These are phyloP conservation scores for Phorcus lineatus DNA, from an alignment of 2,888 invertebrate species.

Conservation along the genomic window DNA sequence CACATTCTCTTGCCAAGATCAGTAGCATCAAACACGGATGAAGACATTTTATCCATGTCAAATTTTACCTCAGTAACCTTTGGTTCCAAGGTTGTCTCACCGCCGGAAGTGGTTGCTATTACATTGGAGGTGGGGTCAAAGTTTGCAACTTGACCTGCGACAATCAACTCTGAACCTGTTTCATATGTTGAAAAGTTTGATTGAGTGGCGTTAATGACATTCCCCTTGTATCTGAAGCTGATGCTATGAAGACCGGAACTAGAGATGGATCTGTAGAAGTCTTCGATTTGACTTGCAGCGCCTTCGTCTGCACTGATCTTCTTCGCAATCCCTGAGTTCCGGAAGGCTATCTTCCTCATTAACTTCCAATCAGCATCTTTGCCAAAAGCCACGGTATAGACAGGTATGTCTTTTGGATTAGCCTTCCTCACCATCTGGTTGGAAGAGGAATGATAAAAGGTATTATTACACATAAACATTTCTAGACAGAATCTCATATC, in stretches of 20 bases:
- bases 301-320: conserved; percentile 86
- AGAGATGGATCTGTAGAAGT: conserved; percentile 72
- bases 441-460: too few species aligned
- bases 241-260: conserved; percentile 83
- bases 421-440: conserved; percentile 41
- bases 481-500: too few species aligned
- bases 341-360: conserved; percentile 75
- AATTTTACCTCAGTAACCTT: background rate
- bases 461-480: too few species aligned
- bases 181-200: conserved; percentile 44
- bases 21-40: conserved; percentile 30
- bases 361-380: conserved; percentile 54
- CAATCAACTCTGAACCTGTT: conserved; percentile 57
- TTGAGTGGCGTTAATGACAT: conserved; percentile 56
- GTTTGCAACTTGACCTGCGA: conserved; percentile 42
- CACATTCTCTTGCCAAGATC: conserved; percentile 59
- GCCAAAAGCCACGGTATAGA: conserved; percentile 60
- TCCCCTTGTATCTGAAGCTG: conserved; percentile 80
- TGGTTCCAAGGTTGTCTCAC: conserved; percentile 28
- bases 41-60: background rate
- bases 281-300: conserved; percentile 80
- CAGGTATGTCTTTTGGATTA: conserved; percentile 51
- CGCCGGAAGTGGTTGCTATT: conserved; percentile 27
- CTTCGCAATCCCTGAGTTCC: conserved; percentile 83
- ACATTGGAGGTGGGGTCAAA: conserved; percentile 7